Evolutionary conservation across 2,113 vertebrate genomes (phyloP).

Genomic region (Ginglymostoma cirratum): DNA sequence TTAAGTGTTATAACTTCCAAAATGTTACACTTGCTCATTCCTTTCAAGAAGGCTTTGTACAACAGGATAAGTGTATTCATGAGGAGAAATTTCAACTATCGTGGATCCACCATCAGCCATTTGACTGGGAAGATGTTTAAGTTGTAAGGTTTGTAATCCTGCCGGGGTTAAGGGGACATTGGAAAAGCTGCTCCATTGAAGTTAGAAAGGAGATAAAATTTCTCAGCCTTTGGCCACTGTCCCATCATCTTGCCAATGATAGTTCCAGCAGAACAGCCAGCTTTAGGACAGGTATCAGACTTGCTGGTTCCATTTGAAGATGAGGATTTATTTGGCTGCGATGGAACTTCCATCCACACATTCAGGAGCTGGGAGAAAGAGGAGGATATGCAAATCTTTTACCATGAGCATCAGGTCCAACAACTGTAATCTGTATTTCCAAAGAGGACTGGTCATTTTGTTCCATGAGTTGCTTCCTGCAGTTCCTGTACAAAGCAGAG

Average conservation of each 20-base stretch:
- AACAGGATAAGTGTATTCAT: neutral
- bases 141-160: neutral
- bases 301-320: neutral
- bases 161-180: neutral
- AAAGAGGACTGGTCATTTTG: too few relatives aligned
- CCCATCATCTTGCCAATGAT: neutral
- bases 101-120: neutral
- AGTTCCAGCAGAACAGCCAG: neutral
- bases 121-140: neutral
- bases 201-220: neutral
- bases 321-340: neutral
- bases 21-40: neutral
- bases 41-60: neutral
- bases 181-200: neutral
- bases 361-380: neutral
- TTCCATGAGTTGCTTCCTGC: too few relatives aligned
- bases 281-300: too few relatives aligned
- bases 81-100: neutral
- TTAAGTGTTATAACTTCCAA: neutral
- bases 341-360: neutral
- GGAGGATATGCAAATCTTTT: too few relatives aligned
- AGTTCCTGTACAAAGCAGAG: too few relatives aligned
- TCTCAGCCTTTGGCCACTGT: neutral
- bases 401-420: neutral
- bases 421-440: too few relatives aligned